Percentiles rank a stretch among this genome's conserved stretches.
Conservation (phyloP, 2,888 invertebrate species). For the Hydriomena furcata region DNA sequence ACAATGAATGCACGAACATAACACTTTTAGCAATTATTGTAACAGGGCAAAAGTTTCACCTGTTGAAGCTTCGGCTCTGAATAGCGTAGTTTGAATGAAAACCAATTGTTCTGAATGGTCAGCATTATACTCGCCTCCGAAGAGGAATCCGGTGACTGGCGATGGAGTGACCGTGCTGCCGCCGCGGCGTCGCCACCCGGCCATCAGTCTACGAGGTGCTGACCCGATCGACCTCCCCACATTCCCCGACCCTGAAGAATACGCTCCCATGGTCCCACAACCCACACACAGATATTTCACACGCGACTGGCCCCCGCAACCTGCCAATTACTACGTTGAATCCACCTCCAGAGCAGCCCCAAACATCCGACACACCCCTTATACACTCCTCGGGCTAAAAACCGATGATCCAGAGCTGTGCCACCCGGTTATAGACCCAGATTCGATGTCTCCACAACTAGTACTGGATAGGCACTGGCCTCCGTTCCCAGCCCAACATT, state of each 20-base stretch:
- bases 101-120: conserved; percentile 77
- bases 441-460: conserved; percentile 68
- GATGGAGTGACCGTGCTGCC: conserved; percentile 83
- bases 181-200: conserved; percentile 76
- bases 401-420: conserved; percentile 61
- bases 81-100: conserved; percentile 62
- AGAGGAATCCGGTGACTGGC: conserved; percentile 86
- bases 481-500: conserved; percentile 75
- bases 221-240: conserved; percentile 51
- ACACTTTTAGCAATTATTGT: conserved; percentile 11
- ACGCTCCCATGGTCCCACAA: conserved; percentile 62
- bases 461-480: conserved; percentile 73
- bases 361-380: conserved; percentile 59
- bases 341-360: conserved; percentile 62
- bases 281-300: conserved; percentile 73
- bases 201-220: conserved; percentile 79
- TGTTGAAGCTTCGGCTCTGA: conserved; percentile 31
- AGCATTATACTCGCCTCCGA: conserved; percentile 78
- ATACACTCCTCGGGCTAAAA: conserved; percentile 71
- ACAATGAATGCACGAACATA: conserved; percentile 11
- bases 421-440: conserved; percentile 65
- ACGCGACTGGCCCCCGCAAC: conserved; percentile 67
- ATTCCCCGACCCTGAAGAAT: conserved; percentile 51
- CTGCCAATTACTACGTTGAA: conserved; percentile 72
- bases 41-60: conserved; percentile 20